Evolutionary conservation across 2,797 vertebrate genomes (phyloP), one percentile per base, ranked within the genome.

Genomic region (Balearica regulorum): DNA sequence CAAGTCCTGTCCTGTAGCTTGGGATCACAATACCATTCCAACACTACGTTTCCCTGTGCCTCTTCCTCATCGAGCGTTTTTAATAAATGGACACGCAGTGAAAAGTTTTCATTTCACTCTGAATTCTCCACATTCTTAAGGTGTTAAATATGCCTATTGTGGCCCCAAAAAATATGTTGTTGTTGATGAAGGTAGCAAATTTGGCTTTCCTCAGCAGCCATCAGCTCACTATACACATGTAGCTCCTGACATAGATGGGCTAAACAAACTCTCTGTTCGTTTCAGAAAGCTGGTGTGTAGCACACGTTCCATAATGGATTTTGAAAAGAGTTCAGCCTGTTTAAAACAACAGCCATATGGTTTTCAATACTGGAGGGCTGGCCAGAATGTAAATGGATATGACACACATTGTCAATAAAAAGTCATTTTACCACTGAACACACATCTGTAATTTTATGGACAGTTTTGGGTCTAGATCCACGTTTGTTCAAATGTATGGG

Each of bases 261-360:
- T 87, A 76, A 93, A 90, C 16, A 94, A 92, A 44, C 8, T 18
- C 35, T 31, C 69, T 5, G 9, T n/a, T 92, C 5, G 0, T 78
- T 91, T 81, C 82, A 88, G 70, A 94, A 93, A 85, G 76, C 70
- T 90, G 62, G 29, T 93, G 43, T 79, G 93, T 76, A 88, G 72
- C 58, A 84, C 11, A 1, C 58, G 62, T 79, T 18, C 76, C 78
- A 10, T 79, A 94, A 94, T 68, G 81, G 90, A 44, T 91, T 94
- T 86, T 95, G 95, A 96, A 96, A 95, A 92, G 80, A 88, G 86
- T 84, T 93, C 86, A 94, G 73, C 88, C 73, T 70, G 55, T 77
- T 86, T 93, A 62, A 94, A 94, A 79, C 80, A 94, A 66, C 85
- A 84, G 83, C 62, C 95, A 93, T 93, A 82, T 95, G 94, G 93